Conservation (phyloP, 2,888 invertebrate genomes). For the Cataglyphis cursor region DNA sequence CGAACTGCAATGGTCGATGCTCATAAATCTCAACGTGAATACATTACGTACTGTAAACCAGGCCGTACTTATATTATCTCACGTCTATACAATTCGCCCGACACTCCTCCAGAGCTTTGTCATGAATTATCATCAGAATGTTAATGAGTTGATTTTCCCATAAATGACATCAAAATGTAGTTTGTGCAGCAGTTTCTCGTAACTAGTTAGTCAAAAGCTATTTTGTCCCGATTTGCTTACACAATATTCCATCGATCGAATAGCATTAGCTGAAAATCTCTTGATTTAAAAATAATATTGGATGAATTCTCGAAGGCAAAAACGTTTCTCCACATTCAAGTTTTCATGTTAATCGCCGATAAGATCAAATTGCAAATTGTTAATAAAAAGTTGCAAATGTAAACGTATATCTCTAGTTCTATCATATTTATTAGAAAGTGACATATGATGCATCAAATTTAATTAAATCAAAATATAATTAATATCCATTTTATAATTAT, state of each 20-base stretch:
- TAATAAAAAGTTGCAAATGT: no score
- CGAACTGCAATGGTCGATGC: neutral
- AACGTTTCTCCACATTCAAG: neutral
- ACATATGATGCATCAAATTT: neutral
- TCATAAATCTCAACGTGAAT: conserved; percentile 39
- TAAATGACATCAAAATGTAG: neutral
- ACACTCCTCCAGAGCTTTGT: neutral
- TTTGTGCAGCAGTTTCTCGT: conserved; percentile 12
- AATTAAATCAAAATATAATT: neutral
- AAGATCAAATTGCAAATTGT: neutral
- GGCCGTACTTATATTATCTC: conserved; percentile 8
- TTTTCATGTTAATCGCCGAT: neutral
- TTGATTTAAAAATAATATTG: no score
- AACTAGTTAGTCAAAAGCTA: conserved; percentile 7
- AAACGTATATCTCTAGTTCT: neutral
- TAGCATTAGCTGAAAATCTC: neutral
- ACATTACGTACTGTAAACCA: conserved; percentile 5
- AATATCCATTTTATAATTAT: neutral
- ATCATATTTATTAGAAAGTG: neutral
- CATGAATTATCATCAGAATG: conserved; percentile 10
- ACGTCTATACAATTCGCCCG: neutral
- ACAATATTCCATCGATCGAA: conserved; percentile 10
- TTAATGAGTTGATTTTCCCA: conserved; percentile 16
- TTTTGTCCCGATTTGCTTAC: neutral
- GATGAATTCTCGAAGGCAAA: neutral